Base-by-base conservation (phyloP, 1,140 invertebrate genomes). In the Drosophila parvula region DNA sequence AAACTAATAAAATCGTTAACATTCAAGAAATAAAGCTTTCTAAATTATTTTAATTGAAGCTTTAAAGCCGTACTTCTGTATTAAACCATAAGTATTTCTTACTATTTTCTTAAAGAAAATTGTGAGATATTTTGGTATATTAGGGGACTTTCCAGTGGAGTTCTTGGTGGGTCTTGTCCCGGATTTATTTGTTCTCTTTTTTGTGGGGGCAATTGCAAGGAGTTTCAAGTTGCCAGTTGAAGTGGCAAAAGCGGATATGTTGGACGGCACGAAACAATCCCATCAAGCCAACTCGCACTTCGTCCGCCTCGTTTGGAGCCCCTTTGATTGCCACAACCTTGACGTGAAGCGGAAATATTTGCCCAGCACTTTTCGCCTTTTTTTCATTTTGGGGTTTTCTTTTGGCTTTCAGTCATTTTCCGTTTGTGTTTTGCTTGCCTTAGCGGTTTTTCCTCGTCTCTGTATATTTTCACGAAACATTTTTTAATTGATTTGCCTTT, bases 401-500 rank as follows among this genome's bases (percentile, higher is more conserved):
- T 58, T 36, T 18, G 32, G 28, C 44, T 69, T 48, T 71, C 43
- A 27, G 12, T 56, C 51, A 22, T 32, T 27, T 47, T 53, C 14
- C 6, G 30, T 34, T 43, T 62, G n/a, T 74, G 50, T 44, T 36
- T 32, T 50, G 40, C 10, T 40, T 47, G 53, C 30, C 18, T 28
- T 18, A 51, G 32, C 12, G 28, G 43, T 50, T 60, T 48, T 50
- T 50, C 51, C 12, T 3, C 38, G 65, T 51, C 43, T 41, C 34
- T 43, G 10, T 63, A 43, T 57, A 51, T 75, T 62, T 70, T 53
- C 61, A 69, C 59, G 43, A 69, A 81, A 44, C 51, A 73, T 60
- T 82, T 84, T 89, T 90, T 85, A 89, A 89, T 89, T 90, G 85
- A 90, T 89, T 89, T 79, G 78, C 68, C 62, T 77, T 68, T 65